These are phyloP conservation scores for Benthosema pterotum DNA, from an alignment of 2,797 vertebrate species.

Conservation along the genomic window DNA sequence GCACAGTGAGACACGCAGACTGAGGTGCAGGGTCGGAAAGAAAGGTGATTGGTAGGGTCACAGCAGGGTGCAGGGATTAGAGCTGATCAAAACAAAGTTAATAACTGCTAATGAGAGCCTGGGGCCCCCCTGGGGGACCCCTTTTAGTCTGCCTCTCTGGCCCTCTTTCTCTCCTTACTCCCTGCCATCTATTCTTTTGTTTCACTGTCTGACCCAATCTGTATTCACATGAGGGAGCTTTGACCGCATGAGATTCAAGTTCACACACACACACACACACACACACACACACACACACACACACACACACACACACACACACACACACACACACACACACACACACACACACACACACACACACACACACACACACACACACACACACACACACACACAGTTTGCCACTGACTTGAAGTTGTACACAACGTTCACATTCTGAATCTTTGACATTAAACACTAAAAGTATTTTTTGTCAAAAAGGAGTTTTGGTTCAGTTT, in stretches of 20 bases:
- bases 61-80: conserved; percentile 75
- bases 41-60: conserved; percentile 42
- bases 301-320: too few relatives aligned
- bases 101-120: conserved; percentile 81
- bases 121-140: conserved; percentile 61
- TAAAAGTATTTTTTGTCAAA: not conserved
- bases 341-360: too few relatives aligned
- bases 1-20: conserved; percentile 24
- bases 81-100: conserved; percentile 82
- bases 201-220: conserved; percentile 42
- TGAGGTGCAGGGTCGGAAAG: conserved; percentile 47
- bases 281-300: too few relatives aligned
- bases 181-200: conserved; percentile 44
- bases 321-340: too few relatives aligned
- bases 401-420: conserved; percentile 24
- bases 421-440: too few relatives aligned
- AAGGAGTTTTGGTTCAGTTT: not conserved
- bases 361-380: too few relatives aligned
- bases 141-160: conserved; percentile 41
- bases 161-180: conserved; percentile 40
- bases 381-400: too few relatives aligned
- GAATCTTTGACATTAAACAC: too few relatives aligned
- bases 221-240: conserved; percentile 29
- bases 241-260: conserved; percentile 26
- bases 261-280: too few relatives aligned